Evolutionary conservation across 1,140 invertebrate genomes (phyloP).

Genomic region (Rhopalosiphum padi): DNA sequence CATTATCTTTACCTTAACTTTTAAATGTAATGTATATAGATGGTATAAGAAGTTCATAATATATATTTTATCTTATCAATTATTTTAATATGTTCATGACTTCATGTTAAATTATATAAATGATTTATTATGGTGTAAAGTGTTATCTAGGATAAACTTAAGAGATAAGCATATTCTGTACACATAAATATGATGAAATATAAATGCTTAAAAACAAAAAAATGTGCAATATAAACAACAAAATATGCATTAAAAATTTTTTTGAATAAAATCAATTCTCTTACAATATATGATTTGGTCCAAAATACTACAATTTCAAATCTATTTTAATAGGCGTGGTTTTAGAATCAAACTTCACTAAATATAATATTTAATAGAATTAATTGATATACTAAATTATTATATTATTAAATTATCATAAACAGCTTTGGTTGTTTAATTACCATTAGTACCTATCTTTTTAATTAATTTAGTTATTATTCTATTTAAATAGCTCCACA

Average conservation of each 20-base stretch:
- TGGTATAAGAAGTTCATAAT: neutral
- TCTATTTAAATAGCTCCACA: constrained; percentile 4
- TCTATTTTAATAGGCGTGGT: neutral
- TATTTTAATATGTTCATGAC: neutral
- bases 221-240: neutral
- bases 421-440: neutral
- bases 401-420: neutral
- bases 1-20: neutral
- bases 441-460: neutral
- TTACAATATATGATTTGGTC: neutral
- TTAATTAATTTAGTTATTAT: neutral
- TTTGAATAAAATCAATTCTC: neutral
- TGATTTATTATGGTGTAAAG: neutral
- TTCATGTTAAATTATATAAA: neutral
- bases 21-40: neutral
- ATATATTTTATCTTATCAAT: neutral
- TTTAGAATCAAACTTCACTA: neutral
- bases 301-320: neutral
- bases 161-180: neutral
- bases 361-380: neutral
- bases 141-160: neutral
- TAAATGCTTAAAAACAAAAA: neutral
- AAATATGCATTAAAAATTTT: neutral
- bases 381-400: neutral
- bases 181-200: neutral